Evolutionary conservation across 2,797 vertebrate genomes (phyloP).

Genomic region (Sebastes cheni): DNA sequence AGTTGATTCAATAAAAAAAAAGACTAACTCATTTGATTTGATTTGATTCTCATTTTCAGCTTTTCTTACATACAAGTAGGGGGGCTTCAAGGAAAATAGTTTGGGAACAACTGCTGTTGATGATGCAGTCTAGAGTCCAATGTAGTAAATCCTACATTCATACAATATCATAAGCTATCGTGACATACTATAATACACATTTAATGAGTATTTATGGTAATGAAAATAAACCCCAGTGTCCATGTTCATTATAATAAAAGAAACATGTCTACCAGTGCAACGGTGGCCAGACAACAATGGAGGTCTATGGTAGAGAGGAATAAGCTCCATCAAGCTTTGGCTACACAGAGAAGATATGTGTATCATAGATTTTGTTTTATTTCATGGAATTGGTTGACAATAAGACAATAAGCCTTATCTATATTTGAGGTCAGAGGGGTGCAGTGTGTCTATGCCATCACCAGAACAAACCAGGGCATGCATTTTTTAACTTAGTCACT

Average conservation of each 20-base stretch:
- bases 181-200: background rate
- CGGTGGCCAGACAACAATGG: background rate
- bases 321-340: background rate
- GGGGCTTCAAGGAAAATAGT: no score
- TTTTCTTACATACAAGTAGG: no score
- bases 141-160: background rate
- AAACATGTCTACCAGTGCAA: background rate
- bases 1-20: no score
- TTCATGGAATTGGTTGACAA: conserved; percentile 20
- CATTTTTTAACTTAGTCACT: conserved; percentile 52
- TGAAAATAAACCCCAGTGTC: background rate
- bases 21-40: no score
- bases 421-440: conserved; percentile 10
- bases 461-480: conserved; percentile 26
- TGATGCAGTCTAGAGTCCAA: background rate
- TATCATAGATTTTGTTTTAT: background rate
- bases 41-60: no score
- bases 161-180: background rate
- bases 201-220: background rate
- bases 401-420: conserved; percentile 10
- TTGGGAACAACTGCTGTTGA: no score
- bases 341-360: background rate
- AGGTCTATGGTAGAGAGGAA: background rate
- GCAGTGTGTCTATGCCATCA: conserved; percentile 6
- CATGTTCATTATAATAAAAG: background rate